Base-by-base conservation (phyloP, 2,888 invertebrate genomes). In the Chaitophorus viminalis region DNA sequence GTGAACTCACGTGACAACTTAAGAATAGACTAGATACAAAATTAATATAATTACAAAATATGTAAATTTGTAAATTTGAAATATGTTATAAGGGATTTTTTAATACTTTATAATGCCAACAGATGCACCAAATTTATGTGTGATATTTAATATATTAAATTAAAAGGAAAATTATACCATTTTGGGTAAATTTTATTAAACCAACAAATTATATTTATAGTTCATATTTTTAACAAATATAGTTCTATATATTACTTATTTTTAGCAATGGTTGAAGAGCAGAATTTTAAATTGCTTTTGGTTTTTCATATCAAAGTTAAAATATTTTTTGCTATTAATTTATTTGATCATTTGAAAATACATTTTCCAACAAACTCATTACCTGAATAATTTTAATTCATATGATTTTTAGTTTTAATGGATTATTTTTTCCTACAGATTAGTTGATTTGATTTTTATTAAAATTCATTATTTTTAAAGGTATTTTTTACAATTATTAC, bases 1-100 rank as follows among this genome's bases (percentile, higher is more conserved):
- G 91, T 89, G 92, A 92, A 90, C 90, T 92, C 82, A 92, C 92
- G 88, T 92, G 91, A 92, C 90, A 89, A 77, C 31, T 54, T 85
- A 88, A 89, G 76, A 74, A 70, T 78, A 29, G 78, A 75, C 11
- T 54, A 85, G 29, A 54, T 70, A 79, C 81, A 83, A 84, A 82
- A 79, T 76, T 75, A 85, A 84, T 88, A 76, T 54, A 83, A 54
- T 86, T 74, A 75, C 5, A 25, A 76, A 39, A 31, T 46, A 31
- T 81, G 78, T 78, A 88, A 54, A 87, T 79, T 87, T 82, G 77
- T 82, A 74, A 74, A 74, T 83, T 75, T 54, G 29, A 54, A 79
- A 60, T 72, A 79, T 78, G 54, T 86, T 72, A 14, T 79, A 81
- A 79, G 81, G 87, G 74, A 79, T 60, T 86, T 70, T 39, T 33